Conservation (phyloP, 2,797 vertebrate species). For the Phalanger gymnotis region DNA sequence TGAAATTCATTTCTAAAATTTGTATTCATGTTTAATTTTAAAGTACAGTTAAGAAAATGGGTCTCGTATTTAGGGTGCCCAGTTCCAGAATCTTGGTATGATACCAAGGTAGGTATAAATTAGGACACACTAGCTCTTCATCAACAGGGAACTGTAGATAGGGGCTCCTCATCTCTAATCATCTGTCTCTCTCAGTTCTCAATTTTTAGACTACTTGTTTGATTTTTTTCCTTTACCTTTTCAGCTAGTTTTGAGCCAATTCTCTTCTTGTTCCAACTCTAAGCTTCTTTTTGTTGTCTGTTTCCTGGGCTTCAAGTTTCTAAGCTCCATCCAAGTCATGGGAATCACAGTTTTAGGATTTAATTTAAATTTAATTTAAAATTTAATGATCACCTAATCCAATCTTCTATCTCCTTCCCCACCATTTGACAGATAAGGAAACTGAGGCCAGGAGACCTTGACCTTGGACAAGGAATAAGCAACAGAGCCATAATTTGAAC, state of each 20-base stretch:
- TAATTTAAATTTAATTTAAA: no score
- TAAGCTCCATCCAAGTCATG: background rate
- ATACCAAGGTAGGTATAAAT: background rate
- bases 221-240: background rate
- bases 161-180: background rate
- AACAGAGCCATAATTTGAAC: background rate
- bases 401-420: background rate
- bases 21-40: conserved; percentile 48
- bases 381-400: background rate
- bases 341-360: background rate
- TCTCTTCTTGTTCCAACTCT: background rate
- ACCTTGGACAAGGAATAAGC: background rate
- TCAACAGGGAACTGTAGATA: background rate
- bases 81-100: background rate
- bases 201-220: background rate
- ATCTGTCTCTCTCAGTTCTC: background rate
- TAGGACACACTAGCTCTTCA: background rate
- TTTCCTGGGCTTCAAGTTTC: background rate
- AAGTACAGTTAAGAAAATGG: conserved; percentile 38
- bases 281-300: background rate
- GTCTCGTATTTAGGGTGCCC: background rate
- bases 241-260: background rate
- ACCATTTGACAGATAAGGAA: background rate
- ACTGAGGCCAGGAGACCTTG: background rate
- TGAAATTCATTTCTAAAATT: conserved; percentile 53